Conservation (phyloP, 2,113 vertebrate genomes). For the Cyphomyrus plagiostoma region DNA sequence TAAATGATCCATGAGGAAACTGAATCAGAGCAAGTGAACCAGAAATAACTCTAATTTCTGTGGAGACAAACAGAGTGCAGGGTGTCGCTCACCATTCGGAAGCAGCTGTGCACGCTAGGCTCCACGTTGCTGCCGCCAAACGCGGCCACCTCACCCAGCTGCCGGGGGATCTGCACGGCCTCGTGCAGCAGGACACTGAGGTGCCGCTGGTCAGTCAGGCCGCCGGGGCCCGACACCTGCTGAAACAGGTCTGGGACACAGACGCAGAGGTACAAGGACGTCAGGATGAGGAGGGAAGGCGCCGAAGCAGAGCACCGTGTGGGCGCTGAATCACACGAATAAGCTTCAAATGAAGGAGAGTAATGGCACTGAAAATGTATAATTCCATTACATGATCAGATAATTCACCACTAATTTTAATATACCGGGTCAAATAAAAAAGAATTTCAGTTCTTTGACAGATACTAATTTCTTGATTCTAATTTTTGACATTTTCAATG, state of each 20-base stretch:
- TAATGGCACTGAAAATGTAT: neutral
- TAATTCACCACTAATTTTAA: neutral
- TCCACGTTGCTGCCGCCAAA: slow-evolving; percentile 78
- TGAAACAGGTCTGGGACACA: slow-evolving; percentile 55
- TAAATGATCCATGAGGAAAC: neutral
- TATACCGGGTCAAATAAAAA: neutral
- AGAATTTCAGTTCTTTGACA: neutral
- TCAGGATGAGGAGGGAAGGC: neutral
- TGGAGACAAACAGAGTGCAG: neutral
- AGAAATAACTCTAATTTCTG: neutral
- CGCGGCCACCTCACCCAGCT: slow-evolving; percentile 72
- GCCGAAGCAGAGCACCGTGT: neutral
- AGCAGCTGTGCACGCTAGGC: slow-evolving; percentile 75
- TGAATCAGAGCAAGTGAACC: neutral
- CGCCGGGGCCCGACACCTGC: slow-evolving; percentile 60
- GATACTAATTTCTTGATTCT: neutral
- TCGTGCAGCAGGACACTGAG: slow-evolving; percentile 68
- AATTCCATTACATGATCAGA: neutral
- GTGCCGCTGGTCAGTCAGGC: slow-evolving; percentile 67
- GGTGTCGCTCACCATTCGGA: slow-evolving; percentile 64
- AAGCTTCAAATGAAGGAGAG: neutral
- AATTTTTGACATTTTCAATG: neutral
- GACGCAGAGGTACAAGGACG: neutral
- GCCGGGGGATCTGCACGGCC: slow-evolving; percentile 73
- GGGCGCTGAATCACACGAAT: neutral